Conservation (phyloP, 2,888 invertebrate species). For the Spilosoma lubricipeda region DNA sequence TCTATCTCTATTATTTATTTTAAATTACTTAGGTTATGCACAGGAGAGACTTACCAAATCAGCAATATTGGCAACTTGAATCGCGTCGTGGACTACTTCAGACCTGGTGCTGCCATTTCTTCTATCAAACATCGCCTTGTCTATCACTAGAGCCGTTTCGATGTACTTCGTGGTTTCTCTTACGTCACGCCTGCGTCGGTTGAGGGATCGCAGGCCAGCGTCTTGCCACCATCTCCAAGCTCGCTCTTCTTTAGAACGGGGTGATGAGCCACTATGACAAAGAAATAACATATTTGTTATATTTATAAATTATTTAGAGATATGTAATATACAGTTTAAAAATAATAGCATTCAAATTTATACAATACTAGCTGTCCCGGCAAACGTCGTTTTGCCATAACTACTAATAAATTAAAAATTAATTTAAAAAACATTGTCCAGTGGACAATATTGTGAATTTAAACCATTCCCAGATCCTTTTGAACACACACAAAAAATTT, state of each 20-base stretch:
- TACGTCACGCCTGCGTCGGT: conserved; percentile 89
- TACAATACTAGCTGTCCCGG: too few relatives aligned
- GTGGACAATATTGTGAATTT: too few relatives aligned
- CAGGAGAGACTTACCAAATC: conserved; percentile 92
- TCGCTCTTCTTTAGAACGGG: conserved; percentile 63
- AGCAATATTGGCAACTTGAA: conserved; percentile 98
- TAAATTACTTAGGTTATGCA: background rate
- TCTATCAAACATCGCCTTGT: conserved; percentile 98
- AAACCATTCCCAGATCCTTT: too few relatives aligned
- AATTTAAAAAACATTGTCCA: too few relatives aligned
- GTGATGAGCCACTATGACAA: conserved; percentile 56
- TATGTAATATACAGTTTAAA: too few relatives aligned
- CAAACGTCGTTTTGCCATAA: too few relatives aligned
- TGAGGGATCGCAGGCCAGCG: conserved; percentile 68
- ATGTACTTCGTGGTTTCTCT: conserved; percentile 97
- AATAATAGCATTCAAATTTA: too few relatives aligned
- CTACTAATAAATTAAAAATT: too few relatives aligned
- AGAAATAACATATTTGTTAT: background rate
- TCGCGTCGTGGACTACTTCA: conserved; percentile 97
- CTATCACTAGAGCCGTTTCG: conserved; percentile 97
- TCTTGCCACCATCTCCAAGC: conserved; percentile 80
- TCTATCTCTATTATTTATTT: too few relatives aligned
- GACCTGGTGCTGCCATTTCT: conserved; percentile 95
- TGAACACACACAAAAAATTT: too few relatives aligned
- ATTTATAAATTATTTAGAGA: background rate